Percentiles rank a stretch among this genome's conserved stretches.
phyloP scores from a whole-genome alignment of 2,113 vertebrate genomes.

The Stegastes partitus region DNA sequence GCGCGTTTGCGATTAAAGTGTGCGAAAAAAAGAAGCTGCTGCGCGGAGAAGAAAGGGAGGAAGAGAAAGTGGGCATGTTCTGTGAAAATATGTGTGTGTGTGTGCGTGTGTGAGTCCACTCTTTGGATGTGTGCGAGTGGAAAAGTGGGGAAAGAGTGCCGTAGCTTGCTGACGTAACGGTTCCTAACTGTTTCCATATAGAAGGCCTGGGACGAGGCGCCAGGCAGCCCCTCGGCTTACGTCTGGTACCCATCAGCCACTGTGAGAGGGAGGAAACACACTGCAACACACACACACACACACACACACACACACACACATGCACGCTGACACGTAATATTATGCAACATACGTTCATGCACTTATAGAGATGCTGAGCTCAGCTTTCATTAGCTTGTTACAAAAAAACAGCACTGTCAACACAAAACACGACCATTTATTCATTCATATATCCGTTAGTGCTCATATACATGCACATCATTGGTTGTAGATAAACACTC shows the following conservation, averaged over 20 bases:
- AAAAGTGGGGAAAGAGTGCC: slow-evolving; percentile 64
- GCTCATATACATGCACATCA: too few relatives aligned
- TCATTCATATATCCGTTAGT: too few relatives aligned
- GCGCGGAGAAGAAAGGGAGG: neutral
- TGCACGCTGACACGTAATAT: slow-evolving; percentile 4
- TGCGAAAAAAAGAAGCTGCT: neutral
- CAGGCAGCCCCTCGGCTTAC: slow-evolving; percentile 70
- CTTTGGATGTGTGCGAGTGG: slow-evolving; percentile 57
- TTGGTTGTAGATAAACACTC: too few relatives aligned
- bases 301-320: slow-evolving; percentile 17
- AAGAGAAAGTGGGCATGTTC: slow-evolving; percentile 44
- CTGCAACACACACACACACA: slow-evolving; percentile 23
- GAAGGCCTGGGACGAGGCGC: slow-evolving; percentile 74
- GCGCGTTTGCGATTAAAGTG: slow-evolving; percentile 46
- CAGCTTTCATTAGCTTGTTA: neutral
- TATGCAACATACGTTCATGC: slow-evolving; percentile 8
- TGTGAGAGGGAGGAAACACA: slow-evolving; percentile 40
- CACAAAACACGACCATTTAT: too few relatives aligned
- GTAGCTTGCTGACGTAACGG: slow-evolving; percentile 77
- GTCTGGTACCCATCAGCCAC: slow-evolving; percentile 83
- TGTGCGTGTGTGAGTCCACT: slow-evolving; percentile 28
- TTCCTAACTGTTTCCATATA: slow-evolving; percentile 85
- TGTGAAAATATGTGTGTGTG: slow-evolving; percentile 44
- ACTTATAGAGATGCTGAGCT: neutral
- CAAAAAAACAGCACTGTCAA: neutral